phyloP scores from a whole-genome alignment of 2,113 vertebrate genomes.

The Tricholaema leucomelas region DNA sequence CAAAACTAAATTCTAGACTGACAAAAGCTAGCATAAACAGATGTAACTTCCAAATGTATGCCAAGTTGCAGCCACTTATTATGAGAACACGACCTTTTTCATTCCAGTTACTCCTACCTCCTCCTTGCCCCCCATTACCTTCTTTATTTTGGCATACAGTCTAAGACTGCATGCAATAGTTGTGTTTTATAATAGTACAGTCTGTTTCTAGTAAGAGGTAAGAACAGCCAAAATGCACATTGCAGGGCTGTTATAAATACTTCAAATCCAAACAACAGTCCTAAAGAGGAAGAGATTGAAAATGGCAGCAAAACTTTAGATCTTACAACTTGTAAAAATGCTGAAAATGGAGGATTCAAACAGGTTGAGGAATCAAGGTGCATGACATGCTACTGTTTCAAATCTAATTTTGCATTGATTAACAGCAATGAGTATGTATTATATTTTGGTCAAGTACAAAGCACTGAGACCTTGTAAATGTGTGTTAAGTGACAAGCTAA shows the following conservation, averaged over 20 bases:
- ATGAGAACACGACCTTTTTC: constrained; percentile 23
- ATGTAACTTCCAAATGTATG: neutral
- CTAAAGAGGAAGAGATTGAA: neutral
- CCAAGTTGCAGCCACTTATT: neutral
- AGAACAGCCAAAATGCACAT: neutral
- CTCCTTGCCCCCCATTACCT: neutral
- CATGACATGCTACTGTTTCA: neutral
- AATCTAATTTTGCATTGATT: neutral
- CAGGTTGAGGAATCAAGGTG: neutral
- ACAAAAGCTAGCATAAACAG: constrained; percentile 10
- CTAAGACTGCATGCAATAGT: neutral
- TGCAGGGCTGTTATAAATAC: neutral
- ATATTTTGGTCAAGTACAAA: neutral
- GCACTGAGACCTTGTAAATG: neutral
- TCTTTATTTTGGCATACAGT: constrained; percentile 19
- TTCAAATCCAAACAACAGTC: neutral
- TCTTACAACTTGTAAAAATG: neutral
- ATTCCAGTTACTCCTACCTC: neutral
- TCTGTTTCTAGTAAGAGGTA: constrained; percentile 1
- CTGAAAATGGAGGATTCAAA: neutral
- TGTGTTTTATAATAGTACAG: neutral
- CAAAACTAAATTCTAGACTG: neutral
- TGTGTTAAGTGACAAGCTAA: neutral
- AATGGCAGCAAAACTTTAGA: neutral
- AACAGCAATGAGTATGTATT: neutral